Base-by-base conservation (phyloP, 2,113 vertebrate genomes). In the Daphoenositta chrysoptera region DNA sequence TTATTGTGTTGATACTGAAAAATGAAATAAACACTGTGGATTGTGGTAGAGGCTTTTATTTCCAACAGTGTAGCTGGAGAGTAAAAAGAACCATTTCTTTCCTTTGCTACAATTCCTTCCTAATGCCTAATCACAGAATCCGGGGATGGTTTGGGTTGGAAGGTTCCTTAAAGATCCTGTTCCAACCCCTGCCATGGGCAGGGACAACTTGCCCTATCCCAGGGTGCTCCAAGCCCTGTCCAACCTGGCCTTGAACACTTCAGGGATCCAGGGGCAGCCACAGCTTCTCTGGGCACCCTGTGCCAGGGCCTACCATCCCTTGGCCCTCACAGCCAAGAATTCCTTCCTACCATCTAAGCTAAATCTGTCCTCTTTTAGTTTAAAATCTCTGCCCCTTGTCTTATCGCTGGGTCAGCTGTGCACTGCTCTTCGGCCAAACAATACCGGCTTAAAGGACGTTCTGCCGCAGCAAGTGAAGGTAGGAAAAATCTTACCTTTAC, bases 161-260 rank as follows among this genome's bases (percentile, higher is more conserved):
- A 61, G 10, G 70, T 26, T 42, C 17, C 4, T 42, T 23, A 33
- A 54, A 83, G 40, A 42, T 31, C 30, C 7, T 7, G 20, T 53
- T 2, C n/a, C 24, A 53, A 9, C 24, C 21, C n/a, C 30, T 40
- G 17, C 47, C 40, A 14, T 24, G 35, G 60, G 47, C 71, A 69
- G 54, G 10, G 47, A 48, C 40, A 19, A 7, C 35, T 42, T 4
- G 22, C 56, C 19, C 35, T 8, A 0, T 9, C 40, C 54, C 40
- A 48, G 26, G 10, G 0, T 9, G 26, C 35, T 69, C 54, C 79
- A 51, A 58, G 6, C 33, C 60, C 13, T 0, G 0, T 11, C 51
- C 68, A 61, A 0, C 35, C 63, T 4, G 15, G 24, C 22, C 22
- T 54, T 5, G 63, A 35, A 3, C 54, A 19, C 11, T 42, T 0